Conservation (phyloP, 1,140 invertebrate genomes). For the Teleogryllus occipitalis region DNA sequence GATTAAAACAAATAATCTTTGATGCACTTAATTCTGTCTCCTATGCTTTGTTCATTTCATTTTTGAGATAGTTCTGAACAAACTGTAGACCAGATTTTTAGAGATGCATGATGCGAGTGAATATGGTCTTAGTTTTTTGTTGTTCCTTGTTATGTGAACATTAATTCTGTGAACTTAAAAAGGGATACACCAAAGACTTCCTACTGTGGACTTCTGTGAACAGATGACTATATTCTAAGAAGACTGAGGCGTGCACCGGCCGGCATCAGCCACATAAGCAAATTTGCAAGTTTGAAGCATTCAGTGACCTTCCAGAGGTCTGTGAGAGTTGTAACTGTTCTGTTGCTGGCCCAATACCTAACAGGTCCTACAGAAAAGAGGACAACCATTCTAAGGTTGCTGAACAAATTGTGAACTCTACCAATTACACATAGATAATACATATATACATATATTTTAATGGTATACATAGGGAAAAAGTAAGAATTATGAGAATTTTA, state of each 20-base stretch:
- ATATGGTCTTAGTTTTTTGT: background rate
- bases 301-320: background rate
- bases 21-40: background rate
- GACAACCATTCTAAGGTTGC: background rate
- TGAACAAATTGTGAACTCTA: background rate
- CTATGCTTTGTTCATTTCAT: background rate
- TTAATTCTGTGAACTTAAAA: background rate
- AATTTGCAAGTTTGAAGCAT: background rate
- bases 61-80: background rate
- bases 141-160: background rate
- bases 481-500: background rate
- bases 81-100: background rate
- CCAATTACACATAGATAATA: conserved; percentile 1
- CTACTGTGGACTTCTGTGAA: background rate
- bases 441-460: conserved; percentile 2
- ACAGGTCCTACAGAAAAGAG: background rate
- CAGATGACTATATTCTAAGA: background rate
- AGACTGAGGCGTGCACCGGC: background rate
- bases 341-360: background rate
- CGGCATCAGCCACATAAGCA: background rate
- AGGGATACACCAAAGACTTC: background rate
- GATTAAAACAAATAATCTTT: background rate
- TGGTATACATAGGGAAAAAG: background rate
- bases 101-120: background rate
- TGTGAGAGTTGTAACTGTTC: background rate